Conservation (phyloP, 2,113 vertebrate species). For the Galbula dea region DNA sequence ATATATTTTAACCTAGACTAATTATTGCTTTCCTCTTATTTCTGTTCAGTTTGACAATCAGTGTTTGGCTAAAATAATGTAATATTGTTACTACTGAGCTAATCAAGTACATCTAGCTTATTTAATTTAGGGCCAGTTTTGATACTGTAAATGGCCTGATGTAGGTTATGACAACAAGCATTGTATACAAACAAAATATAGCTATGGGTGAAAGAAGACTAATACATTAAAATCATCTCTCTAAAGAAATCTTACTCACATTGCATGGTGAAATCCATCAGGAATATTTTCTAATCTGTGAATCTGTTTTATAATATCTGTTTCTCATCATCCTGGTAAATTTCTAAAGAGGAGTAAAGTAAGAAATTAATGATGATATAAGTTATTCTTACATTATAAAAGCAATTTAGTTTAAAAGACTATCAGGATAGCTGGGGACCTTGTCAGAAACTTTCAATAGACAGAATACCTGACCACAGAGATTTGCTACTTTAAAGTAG, state of each 20-base stretch:
- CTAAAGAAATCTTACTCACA: neutral
- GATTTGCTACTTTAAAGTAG: conserved; percentile 30
- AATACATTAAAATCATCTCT: neutral
- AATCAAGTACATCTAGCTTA: conserved; percentile 65
- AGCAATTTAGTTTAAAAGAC: neutral
- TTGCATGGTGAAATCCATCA: neutral
- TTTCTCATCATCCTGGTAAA: neutral
- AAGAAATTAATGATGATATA: neutral
- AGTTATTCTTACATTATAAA: conserved; percentile 13
- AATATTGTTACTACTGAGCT: conserved; percentile 71
- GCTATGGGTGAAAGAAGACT: neutral
- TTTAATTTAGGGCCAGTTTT: conserved; percentile 60
- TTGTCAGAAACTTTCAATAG: conserved; percentile 19
- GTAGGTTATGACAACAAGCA: neutral
- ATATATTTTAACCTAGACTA: conserved; percentile 80
- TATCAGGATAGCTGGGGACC: neutral
- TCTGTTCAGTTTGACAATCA: conserved; percentile 72
- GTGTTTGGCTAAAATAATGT: conserved; percentile 74
- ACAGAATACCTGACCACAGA: conserved; percentile 27
- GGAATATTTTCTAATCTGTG: neutral
- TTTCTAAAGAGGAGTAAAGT: neutral
- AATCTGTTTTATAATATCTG: neutral
- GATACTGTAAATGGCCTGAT: conserved; percentile 30
- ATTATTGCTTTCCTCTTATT: conserved; percentile 78
- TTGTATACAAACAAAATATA: neutral